A percentile compares a stretch with the other conserved stretches of the same genome.
phyloP scores from a whole-genome alignment of 2,888 invertebrate genomes.

The Silvanus unidentatus region DNA sequence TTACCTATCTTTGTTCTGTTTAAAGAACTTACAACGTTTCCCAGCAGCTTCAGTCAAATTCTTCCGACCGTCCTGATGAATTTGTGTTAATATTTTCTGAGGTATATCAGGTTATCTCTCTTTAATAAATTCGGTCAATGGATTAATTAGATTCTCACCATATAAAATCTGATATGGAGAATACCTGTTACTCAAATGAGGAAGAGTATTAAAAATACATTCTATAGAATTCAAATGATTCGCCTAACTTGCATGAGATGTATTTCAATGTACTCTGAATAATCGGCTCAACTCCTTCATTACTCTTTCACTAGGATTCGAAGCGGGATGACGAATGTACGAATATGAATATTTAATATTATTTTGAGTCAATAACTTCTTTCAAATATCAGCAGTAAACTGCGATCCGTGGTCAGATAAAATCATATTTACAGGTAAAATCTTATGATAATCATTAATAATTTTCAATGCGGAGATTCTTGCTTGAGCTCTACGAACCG shows the following conservation, averaged over 20 bases:
- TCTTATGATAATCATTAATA: conserved; percentile 10
- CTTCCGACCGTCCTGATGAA: no score
- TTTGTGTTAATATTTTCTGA: no score
- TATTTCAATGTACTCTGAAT: conserved; percentile 8
- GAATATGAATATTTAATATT: conserved; percentile 6
- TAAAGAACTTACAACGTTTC: no score
- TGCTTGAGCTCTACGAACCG: conserved; percentile 12
- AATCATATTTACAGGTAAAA: conserved; percentile 7
- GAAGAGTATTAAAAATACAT: conserved; percentile 8
- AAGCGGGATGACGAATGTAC: conserved; percentile 14
- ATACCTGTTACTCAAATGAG: conserved; percentile 11
- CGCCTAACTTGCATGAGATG: conserved; percentile 9
- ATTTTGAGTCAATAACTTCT: background rate
- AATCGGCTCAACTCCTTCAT: conserved; percentile 11
- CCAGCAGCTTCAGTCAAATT: no score
- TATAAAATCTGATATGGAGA: conserved; percentile 2
- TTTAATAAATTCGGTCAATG: background rate
- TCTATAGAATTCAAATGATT: conserved; percentile 1
- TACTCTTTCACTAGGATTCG: conserved; percentile 12
- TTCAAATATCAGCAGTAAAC: conserved; percentile 21
- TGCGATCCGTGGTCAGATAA: conserved; percentile 22
- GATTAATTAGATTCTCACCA: conserved; percentile 1
- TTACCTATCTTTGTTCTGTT: no score
- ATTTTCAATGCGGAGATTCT: conserved; percentile 10
- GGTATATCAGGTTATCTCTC: no score